phyloP scores from a whole-genome alignment of 2,113 vertebrate species.

The Anolis sagrei region DNA sequence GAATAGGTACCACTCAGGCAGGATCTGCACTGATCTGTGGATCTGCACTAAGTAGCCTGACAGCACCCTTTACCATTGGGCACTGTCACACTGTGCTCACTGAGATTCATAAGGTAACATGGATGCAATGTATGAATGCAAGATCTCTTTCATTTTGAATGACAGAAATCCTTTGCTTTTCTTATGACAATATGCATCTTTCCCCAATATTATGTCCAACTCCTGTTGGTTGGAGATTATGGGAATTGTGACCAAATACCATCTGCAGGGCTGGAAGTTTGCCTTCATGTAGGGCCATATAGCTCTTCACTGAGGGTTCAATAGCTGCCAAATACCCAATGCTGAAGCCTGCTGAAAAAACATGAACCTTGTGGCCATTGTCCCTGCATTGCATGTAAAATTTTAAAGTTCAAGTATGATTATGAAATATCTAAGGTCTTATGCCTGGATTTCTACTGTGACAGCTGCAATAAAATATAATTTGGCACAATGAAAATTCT shows the following conservation, averaged over 20 bases:
- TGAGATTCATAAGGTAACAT: neutral
- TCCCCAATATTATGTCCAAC: neutral
- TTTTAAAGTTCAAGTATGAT: constrained; percentile 55
- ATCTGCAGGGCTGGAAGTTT: too few species aligned
- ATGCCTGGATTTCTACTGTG: neutral
- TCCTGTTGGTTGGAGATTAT: neutral
- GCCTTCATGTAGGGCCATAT: too few species aligned
- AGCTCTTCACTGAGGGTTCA: neutral
- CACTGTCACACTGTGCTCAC: neutral
- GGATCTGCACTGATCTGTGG: too few species aligned
- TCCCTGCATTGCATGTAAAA: too few species aligned
- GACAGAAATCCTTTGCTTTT: neutral
- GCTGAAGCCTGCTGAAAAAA: neutral
- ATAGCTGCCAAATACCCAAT: neutral
- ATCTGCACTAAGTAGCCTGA: too few species aligned
- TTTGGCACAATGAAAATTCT: neutral
- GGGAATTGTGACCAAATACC: neutral
- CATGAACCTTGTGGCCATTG: rapidly evolving
- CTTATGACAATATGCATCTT: neutral
- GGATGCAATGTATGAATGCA: neutral
- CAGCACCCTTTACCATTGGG: too few species aligned
- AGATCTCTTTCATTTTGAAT: neutral
- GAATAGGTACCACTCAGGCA: constrained; percentile 61
- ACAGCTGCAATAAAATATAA: neutral
- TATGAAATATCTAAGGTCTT: neutral